Evolutionary conservation across 2,113 vertebrate genomes (phyloP), one percentile per base, ranked within the genome.

Genomic region (Mormoops blainvillei): DNA sequence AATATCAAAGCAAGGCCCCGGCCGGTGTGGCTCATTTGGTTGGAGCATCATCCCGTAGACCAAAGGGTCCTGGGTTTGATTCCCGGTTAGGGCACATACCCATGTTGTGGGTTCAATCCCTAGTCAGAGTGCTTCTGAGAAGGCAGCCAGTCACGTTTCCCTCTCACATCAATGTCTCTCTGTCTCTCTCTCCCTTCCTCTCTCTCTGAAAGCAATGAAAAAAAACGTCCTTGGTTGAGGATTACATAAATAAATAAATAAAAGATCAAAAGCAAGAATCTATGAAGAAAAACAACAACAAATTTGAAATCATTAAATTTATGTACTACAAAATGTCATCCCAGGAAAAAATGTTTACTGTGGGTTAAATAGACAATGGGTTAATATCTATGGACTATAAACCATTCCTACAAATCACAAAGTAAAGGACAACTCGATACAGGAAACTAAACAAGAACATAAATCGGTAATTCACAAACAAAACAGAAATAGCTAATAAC

Each of bases 231-330:
- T 61, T 61, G 58, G 58, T 31, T 61, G 26, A 61, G 26, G 26
- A 61, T 61, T 61, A 28, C 26, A 61, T 28, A 61, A 61, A 61
- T 61, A 28, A 10, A 58, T 58, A 58, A 8, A 58, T 58, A 58
- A 61, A 89, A 80, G 16, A 52, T 31, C 4, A 81, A 94, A 96
- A 89, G 31, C 65, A 71, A 81, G 38, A 95, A 85, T 18, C 58
- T 80, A 76, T 48, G 50, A 91, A 74, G 16, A 93, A 88, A 96
- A 89, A 81, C 7, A 92, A 7, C 41, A 93, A 95, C 36, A 81
- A 58, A 91, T 70, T 36, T 76, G 22, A 96, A 88, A 56, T 80
- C 70, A 80, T 85, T 71, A 70, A 73, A 63, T 81, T 50, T 38
- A 54, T 31, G 8, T 74, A 87, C 26, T 67, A 78, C 3, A 80